A percentile compares a stretch with the other conserved stretches of the same genome.
Evolutionary conservation across 2,113 vertebrate species (phyloP).

Genomic region (Pachycephala philippinensis): DNA sequence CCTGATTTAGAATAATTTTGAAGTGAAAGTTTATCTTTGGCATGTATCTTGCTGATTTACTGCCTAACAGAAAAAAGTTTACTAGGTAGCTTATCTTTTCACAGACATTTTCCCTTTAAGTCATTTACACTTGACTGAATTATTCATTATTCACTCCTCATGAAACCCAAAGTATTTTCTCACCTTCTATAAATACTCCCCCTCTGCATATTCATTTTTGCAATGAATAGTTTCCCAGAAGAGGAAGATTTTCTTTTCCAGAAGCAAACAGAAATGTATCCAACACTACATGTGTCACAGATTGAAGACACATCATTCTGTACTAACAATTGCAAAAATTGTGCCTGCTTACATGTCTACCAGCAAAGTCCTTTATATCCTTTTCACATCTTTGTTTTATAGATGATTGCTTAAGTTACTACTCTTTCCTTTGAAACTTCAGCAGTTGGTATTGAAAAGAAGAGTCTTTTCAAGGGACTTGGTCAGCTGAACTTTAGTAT

Average conservation of each 20-base stretch:
- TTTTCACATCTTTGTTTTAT: not conserved
- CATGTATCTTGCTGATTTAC: not conserved
- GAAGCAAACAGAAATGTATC: not conserved
- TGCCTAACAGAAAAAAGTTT: not conserved
- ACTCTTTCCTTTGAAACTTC: not conserved
- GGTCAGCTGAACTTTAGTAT: not conserved
- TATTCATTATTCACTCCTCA: slow-evolving; percentile 29
- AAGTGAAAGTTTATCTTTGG: not conserved
- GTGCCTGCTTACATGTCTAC: not conserved
- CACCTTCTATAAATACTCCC: slow-evolving; percentile 36
- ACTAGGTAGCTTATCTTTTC: slow-evolving; percentile 13
- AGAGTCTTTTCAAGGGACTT: not conserved
- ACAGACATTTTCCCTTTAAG: slow-evolving; percentile 8
- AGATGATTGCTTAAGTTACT: not conserved
- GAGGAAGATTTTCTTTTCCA: not conserved
- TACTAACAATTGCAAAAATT: not conserved
- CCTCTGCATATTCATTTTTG: not conserved
- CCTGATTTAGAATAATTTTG: not conserved
- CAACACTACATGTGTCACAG: not conserved
- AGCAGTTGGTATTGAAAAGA: not conserved
- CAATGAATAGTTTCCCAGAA: slow-evolving; percentile 23
- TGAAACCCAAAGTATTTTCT: slow-evolving; percentile 41
- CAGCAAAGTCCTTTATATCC: not conserved
- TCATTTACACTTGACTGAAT: not conserved
- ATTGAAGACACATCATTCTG: not conserved